Evolutionary conservation across 2,888 invertebrate species (phyloP).

Genomic region (Parnassius mnemosyne): DNA sequence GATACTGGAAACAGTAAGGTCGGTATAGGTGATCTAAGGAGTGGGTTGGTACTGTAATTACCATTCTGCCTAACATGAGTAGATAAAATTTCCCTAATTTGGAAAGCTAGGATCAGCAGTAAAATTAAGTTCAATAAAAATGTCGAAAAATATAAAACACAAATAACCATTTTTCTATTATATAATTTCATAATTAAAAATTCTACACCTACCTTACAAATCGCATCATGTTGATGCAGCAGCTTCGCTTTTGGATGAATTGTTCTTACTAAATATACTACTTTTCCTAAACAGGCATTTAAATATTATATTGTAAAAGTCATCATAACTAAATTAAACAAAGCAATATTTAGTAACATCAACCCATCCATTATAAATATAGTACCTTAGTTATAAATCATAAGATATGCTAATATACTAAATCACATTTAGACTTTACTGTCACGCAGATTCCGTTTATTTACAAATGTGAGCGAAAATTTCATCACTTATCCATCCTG

Average conservation of each 20-base stretch:
- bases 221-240: conserved; percentile 54
- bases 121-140: too few relatives aligned
- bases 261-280: conserved; percentile 44
- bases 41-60: too few relatives aligned
- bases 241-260: conserved; percentile 46
- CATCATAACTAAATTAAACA: conserved; percentile 27
- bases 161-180: conserved; percentile 30
- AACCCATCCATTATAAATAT: conserved; percentile 48
- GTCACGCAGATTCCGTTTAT: conserved; percentile 39
- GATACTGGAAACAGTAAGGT: too few relatives aligned
- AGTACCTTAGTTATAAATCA: conserved; percentile 41
- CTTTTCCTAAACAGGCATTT: conserved; percentile 24
- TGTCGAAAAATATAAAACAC: conserved; percentile 13
- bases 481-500: conserved; percentile 28
- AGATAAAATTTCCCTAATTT: too few relatives aligned
- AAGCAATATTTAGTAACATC: conserved; percentile 42
- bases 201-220: conserved; percentile 49
- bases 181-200: conserved; percentile 41
- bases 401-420: conserved; percentile 57
- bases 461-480: conserved; percentile 36
- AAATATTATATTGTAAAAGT: conserved; percentile 26
- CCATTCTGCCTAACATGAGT: too few relatives aligned
- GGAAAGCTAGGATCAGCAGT: too few relatives aligned
- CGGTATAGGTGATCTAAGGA: too few relatives aligned
- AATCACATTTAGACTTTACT: conserved; percentile 53